phyloP scores from a whole-genome alignment of 2,888 invertebrate species.

The Ophion slaviceki region DNA sequence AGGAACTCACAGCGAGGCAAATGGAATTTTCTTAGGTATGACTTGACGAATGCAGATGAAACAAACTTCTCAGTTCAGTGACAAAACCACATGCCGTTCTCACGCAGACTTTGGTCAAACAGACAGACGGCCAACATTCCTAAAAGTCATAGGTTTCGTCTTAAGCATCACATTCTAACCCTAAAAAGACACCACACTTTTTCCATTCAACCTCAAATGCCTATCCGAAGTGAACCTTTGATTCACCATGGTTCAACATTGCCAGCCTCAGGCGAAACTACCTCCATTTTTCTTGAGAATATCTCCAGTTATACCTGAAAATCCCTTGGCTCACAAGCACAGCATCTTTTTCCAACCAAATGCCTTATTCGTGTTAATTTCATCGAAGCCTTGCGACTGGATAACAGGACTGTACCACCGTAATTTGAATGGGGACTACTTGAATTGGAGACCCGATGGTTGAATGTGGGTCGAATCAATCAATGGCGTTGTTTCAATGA shows the following conservation, averaged over 20 bases:
- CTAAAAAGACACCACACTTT: too few relatives aligned
- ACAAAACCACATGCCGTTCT: too few relatives aligned
- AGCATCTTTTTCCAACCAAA: background rate
- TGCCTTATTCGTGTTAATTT: background rate
- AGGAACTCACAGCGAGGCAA: too few relatives aligned
- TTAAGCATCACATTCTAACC: too few relatives aligned
- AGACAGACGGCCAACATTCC: too few relatives aligned
- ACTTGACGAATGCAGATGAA: too few relatives aligned
- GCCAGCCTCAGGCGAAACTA: background rate
- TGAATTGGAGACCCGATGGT: background rate
- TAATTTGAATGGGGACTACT: background rate
- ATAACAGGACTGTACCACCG: background rate
- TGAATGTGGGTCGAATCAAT: background rate
- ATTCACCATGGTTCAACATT: constrained; percentile 18
- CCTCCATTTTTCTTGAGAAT: background rate
- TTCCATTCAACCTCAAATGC: background rate
- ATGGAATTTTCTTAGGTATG: too few relatives aligned
- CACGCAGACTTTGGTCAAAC: too few relatives aligned
- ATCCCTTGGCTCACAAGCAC: background rate
- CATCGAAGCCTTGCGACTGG: background rate
- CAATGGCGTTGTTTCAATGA: background rate
- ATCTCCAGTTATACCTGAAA: background rate
- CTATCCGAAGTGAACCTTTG: constrained; percentile 41
- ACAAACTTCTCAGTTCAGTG: too few relatives aligned
- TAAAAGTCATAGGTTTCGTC: too few relatives aligned